Evolutionary conservation across 2,888 invertebrate species (phyloP).

Genomic region (Gonocerus acuteangulatus): DNA sequence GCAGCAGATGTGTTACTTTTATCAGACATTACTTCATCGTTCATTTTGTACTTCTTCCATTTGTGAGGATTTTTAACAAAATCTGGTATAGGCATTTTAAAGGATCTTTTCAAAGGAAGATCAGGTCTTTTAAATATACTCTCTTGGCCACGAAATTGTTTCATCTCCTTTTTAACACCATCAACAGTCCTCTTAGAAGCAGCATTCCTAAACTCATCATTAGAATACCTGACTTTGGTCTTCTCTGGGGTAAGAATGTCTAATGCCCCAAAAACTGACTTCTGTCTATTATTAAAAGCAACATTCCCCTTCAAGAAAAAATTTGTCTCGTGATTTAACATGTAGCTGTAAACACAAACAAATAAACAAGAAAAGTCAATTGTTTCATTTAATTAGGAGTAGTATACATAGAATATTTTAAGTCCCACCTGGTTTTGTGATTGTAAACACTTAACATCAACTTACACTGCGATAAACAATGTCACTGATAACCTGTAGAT

Average conservation of each 20-base stretch:
- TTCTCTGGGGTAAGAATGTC: constrained; percentile 56
- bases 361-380: too few relatives aligned
- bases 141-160: constrained; percentile 59
- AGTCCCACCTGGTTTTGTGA: too few relatives aligned
- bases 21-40: constrained; percentile 77
- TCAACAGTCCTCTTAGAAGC: constrained; percentile 49
- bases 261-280: constrained; percentile 60
- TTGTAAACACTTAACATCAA: too few relatives aligned
- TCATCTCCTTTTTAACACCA: constrained; percentile 48
- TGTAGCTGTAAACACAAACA: too few relatives aligned
- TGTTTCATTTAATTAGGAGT: too few relatives aligned
- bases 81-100: constrained; percentile 41
- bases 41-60: constrained; percentile 72
- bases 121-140: constrained; percentile 73
- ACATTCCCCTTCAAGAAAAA: constrained; percentile 40
- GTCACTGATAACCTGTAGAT: too few relatives aligned
- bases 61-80: constrained; percentile 68
- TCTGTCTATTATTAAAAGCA: constrained; percentile 53
- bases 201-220: constrained; percentile 56
- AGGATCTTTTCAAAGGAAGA: constrained; percentile 45
- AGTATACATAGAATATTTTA: too few relatives aligned
- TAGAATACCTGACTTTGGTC: constrained; percentile 10
- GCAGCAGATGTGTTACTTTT: constrained; percentile 69
- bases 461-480: too few relatives aligned
- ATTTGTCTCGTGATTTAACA: constrained; percentile 19